Base-by-base conservation (phyloP, 2,888 invertebrate species). In the Lissonota sp. region DNA sequence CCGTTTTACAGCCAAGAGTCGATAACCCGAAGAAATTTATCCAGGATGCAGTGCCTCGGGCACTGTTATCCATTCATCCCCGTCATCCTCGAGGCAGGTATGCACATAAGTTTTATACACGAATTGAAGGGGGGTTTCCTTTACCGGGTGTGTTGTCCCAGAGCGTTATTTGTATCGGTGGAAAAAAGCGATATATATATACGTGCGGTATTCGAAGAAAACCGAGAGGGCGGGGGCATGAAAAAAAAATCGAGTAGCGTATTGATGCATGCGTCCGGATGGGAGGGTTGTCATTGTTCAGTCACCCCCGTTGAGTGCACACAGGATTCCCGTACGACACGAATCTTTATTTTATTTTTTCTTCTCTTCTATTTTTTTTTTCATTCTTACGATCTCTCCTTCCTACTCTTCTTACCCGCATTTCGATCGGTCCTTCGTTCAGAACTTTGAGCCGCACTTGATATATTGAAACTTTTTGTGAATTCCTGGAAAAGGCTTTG, bases 401-500 rank as follows among this genome's bases (percentile, higher is more conserved):
- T 69, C 62, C 55, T 40, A 63, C 37, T 60, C 16, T 69, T 64
- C 64, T 71, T 71, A 57, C 37, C 39, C 37, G 14, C 51, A 14
- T 60, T 57, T 51, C 78, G 63, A 57, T 55, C 55, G 57, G 49
- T 51, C 83, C 74, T 77, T 75, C 79, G 60, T 51, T 55, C 60
- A 72, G 42, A 60, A 69, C 37, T 60, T 80, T 71, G 84, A 72
- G 82, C 63, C 57, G 86, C 90, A 89, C 90, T 89, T 90, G 89
- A 90, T 90, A 88, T 90, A 90, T 90, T 87, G 89, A 86, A 86
- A 90, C 87, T 90, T 90, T 26, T 90, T 90, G 88, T 89, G 86
- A 84, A 86, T 85, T 89, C 86, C 85, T 81, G 83, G 87, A 88
- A 88, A 75, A 83, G 71, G 86, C 86, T 87, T 88, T 87, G 86